phyloP scores from a whole-genome alignment of 2,797 vertebrate species.

The Coranthus polyacanthus region DNA sequence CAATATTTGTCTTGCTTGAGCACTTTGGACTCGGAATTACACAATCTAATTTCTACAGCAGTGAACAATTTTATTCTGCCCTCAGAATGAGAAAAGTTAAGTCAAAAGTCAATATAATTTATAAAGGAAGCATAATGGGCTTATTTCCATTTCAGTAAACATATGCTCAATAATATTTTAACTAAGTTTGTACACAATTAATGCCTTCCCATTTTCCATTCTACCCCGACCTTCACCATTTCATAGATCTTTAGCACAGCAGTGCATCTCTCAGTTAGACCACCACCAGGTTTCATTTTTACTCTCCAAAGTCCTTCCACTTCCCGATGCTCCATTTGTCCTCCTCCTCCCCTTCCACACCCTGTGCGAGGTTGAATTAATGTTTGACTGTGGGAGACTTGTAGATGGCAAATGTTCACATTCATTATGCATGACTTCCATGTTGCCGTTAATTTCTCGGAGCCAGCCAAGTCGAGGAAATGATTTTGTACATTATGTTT shows the following conservation, averaged over 20 bases:
- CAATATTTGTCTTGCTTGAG: conserved; percentile 47
- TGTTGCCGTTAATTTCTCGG: conserved; percentile 85
- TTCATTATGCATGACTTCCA: conserved; percentile 86
- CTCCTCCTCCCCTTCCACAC: conserved; percentile 67
- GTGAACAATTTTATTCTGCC: conserved; percentile 26
- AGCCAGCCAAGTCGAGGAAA: conserved; percentile 82
- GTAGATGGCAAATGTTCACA: conserved; percentile 84
- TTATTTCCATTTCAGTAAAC: conserved; percentile 29
- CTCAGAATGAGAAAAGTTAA: conserved; percentile 27
- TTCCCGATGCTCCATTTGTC: conserved; percentile 66
- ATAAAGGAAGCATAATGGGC: background rate
- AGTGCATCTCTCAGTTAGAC: conserved; percentile 34
- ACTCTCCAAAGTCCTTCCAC: conserved; percentile 55
- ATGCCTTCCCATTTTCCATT: conserved; percentile 14
- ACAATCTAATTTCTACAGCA: conserved; percentile 35
- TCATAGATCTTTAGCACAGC: conserved; percentile 10
- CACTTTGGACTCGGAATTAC: conserved; percentile 20
- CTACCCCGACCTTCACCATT: conserved; percentile 10
- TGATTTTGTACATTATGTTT: conserved; percentile 86
- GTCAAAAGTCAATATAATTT: conserved; percentile 15
- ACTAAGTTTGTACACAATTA: conserved; percentile 11
- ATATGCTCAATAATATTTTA: conserved; percentile 24
- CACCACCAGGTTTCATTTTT: conserved; percentile 65
- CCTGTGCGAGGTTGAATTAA: conserved; percentile 79
- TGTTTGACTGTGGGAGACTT: conserved; percentile 81